A percentile compares a stretch with the other conserved stretches of the same genome.
Conservation (phyloP, 2,113 vertebrate species). For the Bubo bubo region DNA sequence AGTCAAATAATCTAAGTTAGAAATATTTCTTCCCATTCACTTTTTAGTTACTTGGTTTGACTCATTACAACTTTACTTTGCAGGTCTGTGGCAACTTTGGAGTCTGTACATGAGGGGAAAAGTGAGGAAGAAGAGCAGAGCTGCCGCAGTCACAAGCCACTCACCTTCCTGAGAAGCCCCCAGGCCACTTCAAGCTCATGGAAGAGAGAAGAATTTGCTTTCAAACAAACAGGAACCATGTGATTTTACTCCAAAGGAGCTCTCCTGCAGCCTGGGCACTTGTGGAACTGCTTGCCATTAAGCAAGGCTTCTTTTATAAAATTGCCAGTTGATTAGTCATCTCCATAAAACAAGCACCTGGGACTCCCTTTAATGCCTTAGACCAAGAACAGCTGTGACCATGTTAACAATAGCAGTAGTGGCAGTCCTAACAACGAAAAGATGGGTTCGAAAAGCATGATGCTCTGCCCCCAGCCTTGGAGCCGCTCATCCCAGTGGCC, state of each 20-base stretch:
- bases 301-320: not conserved
- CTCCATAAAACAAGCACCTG: not conserved
- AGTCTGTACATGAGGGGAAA: fast-evolving
- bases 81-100: not conserved
- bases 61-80: not conserved
- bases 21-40: not conserved
- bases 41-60: not conserved
- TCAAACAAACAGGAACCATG: not conserved
- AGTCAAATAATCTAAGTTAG: not conserved
- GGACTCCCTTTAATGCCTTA: not conserved
- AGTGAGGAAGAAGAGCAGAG: not conserved
- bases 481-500: fast-evolving
- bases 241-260: no score
- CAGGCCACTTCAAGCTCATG: not conserved
- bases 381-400: not conserved
- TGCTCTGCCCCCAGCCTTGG: not conserved
- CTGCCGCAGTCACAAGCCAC: not conserved
- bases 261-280: not conserved
- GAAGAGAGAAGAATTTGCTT: not conserved
- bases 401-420: fast-evolving
- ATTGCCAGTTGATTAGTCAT: not conserved
- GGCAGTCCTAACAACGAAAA: not conserved
- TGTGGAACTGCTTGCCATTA: not conserved
- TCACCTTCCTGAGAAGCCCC: not conserved
- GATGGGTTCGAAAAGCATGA: not conserved